These are phyloP conservation scores for Parapristionchus giblindavisi DNA, from an alignment of 2,888 invertebrate species.

Conservation along the genomic window DNA sequence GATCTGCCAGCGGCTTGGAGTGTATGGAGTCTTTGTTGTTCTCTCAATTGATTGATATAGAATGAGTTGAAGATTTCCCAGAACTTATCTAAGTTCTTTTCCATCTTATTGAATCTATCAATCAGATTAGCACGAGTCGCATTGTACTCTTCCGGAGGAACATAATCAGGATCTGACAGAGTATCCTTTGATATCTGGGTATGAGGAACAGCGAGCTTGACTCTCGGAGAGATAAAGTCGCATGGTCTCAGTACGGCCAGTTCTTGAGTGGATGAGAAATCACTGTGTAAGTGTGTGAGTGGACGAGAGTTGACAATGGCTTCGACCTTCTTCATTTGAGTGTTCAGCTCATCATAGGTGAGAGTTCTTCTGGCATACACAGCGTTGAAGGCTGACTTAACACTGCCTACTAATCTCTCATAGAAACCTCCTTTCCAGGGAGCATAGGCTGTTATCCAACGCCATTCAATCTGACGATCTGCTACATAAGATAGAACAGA, in stretches of 20 bases:
- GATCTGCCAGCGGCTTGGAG: too few species aligned
- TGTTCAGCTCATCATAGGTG: conserved; percentile 23
- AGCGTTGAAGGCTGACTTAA: conserved; percentile 34
- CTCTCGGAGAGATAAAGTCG: conserved; percentile 1
- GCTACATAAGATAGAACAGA: neutral
- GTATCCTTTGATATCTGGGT: too few species aligned
- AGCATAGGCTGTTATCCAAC: conserved; percentile 23
- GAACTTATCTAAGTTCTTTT: neutral
- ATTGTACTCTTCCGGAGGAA: neutral
- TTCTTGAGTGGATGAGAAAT: neutral
- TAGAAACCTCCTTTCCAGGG: conserved; percentile 40
- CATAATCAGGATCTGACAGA: neutral
- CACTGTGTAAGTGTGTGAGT: conserved; percentile 26
- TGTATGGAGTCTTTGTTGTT: neutral
- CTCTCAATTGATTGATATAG: conserved; percentile 8
- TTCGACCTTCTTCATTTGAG: conserved; percentile 31
- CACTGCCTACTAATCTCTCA: conserved; percentile 36
- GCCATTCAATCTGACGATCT: conserved; percentile 23
- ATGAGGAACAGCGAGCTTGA: neutral
- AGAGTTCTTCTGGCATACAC: neutral
- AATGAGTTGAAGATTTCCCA: neutral
- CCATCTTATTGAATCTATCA: neutral
- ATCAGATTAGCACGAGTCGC: neutral
- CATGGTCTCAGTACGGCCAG: neutral
- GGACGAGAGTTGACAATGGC: conserved; percentile 38